phyloP scores from a whole-genome alignment of 2,888 invertebrate genomes.

The Pyrochroa serraticornis region DNA sequence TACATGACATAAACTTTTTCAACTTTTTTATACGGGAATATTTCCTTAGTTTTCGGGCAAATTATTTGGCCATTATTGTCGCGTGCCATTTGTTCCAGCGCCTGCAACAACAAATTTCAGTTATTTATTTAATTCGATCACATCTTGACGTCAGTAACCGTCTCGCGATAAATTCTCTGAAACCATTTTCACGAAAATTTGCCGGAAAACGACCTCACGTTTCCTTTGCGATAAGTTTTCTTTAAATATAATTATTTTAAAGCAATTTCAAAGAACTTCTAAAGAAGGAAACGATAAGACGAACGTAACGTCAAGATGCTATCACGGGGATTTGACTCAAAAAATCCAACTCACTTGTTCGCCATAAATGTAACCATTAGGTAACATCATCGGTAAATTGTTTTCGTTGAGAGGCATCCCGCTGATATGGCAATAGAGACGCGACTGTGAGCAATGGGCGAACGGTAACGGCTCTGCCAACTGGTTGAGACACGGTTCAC shows the following conservation, averaged over 20 bases:
- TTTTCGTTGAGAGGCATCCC: conserved; percentile 94
- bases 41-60: conserved; percentile 93
- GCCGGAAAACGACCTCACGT: too few relatives aligned
- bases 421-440: conserved; percentile 89
- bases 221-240: too few relatives aligned
- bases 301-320: too few relatives aligned
- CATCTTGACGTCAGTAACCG: too few relatives aligned
- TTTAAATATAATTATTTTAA: too few relatives aligned
- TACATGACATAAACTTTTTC: conserved; percentile 99
- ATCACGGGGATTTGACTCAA: too few relatives aligned
- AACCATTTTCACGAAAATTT: background rate
- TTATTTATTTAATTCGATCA: too few relatives aligned
- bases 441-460: conserved; percentile 95
- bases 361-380: conserved; percentile 97
- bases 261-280: too few relatives aligned
- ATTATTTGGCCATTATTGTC: conserved; percentile 90
- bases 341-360: conserved; percentile 71
- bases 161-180: too few relatives aligned
- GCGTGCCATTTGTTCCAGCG: conserved; percentile 86
- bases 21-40: conserved; percentile 87
- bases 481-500: conserved; percentile 84
- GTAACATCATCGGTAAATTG: conserved; percentile 98
- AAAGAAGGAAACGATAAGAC: too few relatives aligned
- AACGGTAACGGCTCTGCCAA: conserved; percentile 88
- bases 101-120: conserved; percentile 69